Evolutionary conservation across 2,888 invertebrate genomes (phyloP).

Genomic region (Incurvaria masculella): DNA sequence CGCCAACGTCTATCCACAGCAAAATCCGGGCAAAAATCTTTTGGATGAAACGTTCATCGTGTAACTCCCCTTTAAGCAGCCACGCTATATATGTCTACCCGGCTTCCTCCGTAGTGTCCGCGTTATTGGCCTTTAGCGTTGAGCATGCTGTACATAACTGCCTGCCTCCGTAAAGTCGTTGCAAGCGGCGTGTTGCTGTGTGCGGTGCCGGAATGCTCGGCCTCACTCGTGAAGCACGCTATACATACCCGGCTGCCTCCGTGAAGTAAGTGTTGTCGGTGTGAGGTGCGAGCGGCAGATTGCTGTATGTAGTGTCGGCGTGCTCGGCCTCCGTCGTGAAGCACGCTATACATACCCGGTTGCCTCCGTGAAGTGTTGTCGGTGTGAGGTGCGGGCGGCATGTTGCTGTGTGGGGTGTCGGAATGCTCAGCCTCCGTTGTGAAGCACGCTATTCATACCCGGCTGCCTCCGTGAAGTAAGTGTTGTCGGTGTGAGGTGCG

Average conservation of each 20-base stretch:
- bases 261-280: constrained; percentile 78
- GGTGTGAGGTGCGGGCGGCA: constrained; percentile 67
- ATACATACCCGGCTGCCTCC: constrained; percentile 70
- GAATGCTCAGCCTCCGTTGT: constrained; percentile 33
- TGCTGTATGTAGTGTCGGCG: constrained; percentile 73
- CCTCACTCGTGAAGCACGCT: constrained; percentile 61
- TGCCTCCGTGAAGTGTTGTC: constrained; percentile 75
- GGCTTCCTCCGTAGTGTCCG: constrained; percentile 72
- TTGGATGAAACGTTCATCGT: too few relatives aligned
- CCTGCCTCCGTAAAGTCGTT: constrained; percentile 72
- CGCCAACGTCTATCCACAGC: too few relatives aligned
- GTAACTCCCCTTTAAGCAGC: too few relatives aligned
- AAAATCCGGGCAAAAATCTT: too few relatives aligned
- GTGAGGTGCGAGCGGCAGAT: constrained; percentile 64
- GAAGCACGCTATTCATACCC: constrained; percentile 56
- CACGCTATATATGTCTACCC: too few relatives aligned
- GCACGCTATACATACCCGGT: constrained; percentile 51
- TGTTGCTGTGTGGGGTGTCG: constrained; percentile 71
- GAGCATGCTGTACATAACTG: constrained; percentile 56
- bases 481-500: constrained; percentile 73
- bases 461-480: constrained; percentile 72
- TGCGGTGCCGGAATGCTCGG: constrained; percentile 67
- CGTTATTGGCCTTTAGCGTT: constrained; percentile 28
- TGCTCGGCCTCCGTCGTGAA: constrained; percentile 27
- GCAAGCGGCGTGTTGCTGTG: constrained; percentile 66